Evolutionary conservation across 2,113 vertebrate species (phyloP), one percentile per base, ranked within the genome.

Genomic region (Capra hircus): DNA sequence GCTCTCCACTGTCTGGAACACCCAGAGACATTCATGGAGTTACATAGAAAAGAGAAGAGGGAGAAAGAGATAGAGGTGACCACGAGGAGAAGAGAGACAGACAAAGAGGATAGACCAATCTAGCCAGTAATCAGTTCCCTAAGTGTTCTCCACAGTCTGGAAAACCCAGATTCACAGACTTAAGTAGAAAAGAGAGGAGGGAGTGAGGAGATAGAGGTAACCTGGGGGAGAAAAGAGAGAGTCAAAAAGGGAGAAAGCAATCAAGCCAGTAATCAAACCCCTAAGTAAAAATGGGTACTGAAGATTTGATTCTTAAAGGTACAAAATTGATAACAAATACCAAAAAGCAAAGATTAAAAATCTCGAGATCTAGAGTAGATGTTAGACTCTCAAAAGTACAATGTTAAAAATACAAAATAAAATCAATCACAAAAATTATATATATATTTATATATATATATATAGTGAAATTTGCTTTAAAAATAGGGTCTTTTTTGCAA

Each of bases 161-260:
- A 71, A 71, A 21, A 71, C 19, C 4, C 9, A 23, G n/a, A 71
- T 3, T 36, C n/a, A 71, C 9, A 36, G 17, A 71, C 2, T 36
- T 36, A 71, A 36, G n/a, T 6, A 71, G 9, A 71, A 2, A 71
- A 36, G 64, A 71, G n/a, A 71, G 36, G 67, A 36, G 2, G 9
- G 19, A 23, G 9, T 0, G 19, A 71, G 19, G 67, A 71, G 9
- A 71, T 6, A 19, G 4, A 67, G 33, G 33, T 19, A 33, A 67
- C 14, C 62, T n/a, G 16, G 16, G 33, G 64, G 33, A 71, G 16
- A 36, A 67, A 67, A 67, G 16, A 30, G 7, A 67, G 16, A 36
- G 17, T 71, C 33, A 19, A n/a, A 67, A 67, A n/a, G 64, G 33
- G 16, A 10, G 16, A 19, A 4, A 36, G n/a, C 4, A 71, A 71